phyloP scores from a whole-genome alignment of 2,888 invertebrate genomes.

The Plemyria rubiginata region DNA sequence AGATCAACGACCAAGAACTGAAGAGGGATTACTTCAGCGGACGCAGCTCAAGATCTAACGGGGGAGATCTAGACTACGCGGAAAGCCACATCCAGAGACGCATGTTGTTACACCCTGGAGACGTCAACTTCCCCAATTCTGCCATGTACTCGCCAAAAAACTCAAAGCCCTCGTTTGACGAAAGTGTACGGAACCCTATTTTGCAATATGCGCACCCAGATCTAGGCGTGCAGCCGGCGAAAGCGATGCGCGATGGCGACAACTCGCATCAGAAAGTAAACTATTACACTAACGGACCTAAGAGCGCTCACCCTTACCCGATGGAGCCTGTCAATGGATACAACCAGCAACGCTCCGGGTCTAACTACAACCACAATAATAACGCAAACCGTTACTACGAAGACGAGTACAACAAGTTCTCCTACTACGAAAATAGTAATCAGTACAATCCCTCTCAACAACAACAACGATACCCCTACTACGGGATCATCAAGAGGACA shows the following conservation, averaged over 20 bases:
- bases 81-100: conserved; percentile 88
- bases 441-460: conserved; percentile 52
- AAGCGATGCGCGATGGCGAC: conserved; percentile 78
- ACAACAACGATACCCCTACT: conserved; percentile 82
- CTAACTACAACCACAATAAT: conserved; percentile 50
- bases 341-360: conserved; percentile 74
- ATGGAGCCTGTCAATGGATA: conserved; percentile 80
- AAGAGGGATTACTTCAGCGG: conserved; percentile 86
- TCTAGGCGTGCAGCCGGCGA: conserved; percentile 90
- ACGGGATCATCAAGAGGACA: conserved; percentile 85
- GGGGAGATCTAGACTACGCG: conserved; percentile 73
- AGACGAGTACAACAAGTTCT: conserved; percentile 80
- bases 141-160: conserved; percentile 86
- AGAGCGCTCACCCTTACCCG: conserved; percentile 85
- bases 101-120: conserved; percentile 89
- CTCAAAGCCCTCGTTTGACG: conserved; percentile 86
- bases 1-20: conserved; percentile 87
- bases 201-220: conserved; percentile 93
- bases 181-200: conserved; percentile 90
- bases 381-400: conserved; percentile 78
- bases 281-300: conserved; percentile 81
- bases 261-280: conserved; percentile 70
- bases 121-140: conserved; percentile 87
- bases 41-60: conserved; percentile 78
- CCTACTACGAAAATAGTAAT: conserved; percentile 81